These are phyloP conservation scores for Latheticus oryzae DNA, from an alignment of 2,888 invertebrate species.

Conservation along the genomic window DNA sequence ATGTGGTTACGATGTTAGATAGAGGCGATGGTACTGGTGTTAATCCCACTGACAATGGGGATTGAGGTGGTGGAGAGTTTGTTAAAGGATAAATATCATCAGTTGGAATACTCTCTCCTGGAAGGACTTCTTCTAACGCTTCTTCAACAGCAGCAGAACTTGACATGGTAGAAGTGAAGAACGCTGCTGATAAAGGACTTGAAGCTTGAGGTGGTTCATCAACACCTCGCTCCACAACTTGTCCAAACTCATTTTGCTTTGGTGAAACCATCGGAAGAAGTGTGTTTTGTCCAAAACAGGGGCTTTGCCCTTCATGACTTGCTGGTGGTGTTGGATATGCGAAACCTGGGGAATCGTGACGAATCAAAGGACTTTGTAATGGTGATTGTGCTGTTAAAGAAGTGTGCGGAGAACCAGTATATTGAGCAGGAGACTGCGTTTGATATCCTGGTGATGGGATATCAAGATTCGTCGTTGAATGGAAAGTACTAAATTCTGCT, in stretches of 20 bases:
- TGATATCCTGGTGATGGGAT: slow-evolving; percentile 65
- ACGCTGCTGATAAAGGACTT: slow-evolving; percentile 85
- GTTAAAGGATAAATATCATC: slow-evolving; percentile 67
- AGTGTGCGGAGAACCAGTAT: slow-evolving; percentile 62
- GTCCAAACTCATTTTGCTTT: slow-evolving; percentile 62
- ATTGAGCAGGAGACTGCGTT: slow-evolving; percentile 65
- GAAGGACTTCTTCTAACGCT: slow-evolving; percentile 85
- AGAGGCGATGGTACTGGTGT: slow-evolving; percentile 70
- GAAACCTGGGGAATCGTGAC: slow-evolving; percentile 79
- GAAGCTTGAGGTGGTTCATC: slow-evolving; percentile 80
- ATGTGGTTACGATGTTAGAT: slow-evolving; percentile 58
- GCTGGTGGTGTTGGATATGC: slow-evolving; percentile 90
- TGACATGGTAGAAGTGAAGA: slow-evolving; percentile 86
- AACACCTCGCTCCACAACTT: slow-evolving; percentile 64
- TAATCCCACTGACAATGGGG: slow-evolving; percentile 68
- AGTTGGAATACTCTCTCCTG: slow-evolving; percentile 76
- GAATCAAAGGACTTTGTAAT: slow-evolving; percentile 72
- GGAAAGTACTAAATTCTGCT: slow-evolving; percentile 86
- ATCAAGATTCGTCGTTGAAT: slow-evolving; percentile 66
- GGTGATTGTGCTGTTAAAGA: slow-evolving; percentile 71
- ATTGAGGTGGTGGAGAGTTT: slow-evolving; percentile 72
- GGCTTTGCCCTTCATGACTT: slow-evolving; percentile 84
- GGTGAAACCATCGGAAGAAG: slow-evolving; percentile 65
- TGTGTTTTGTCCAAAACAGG: slow-evolving; percentile 65
- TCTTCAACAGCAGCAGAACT: slow-evolving; percentile 90